phyloP scores from a whole-genome alignment of 2,113 vertebrate genomes.

The Dasypus novemcinctus region DNA sequence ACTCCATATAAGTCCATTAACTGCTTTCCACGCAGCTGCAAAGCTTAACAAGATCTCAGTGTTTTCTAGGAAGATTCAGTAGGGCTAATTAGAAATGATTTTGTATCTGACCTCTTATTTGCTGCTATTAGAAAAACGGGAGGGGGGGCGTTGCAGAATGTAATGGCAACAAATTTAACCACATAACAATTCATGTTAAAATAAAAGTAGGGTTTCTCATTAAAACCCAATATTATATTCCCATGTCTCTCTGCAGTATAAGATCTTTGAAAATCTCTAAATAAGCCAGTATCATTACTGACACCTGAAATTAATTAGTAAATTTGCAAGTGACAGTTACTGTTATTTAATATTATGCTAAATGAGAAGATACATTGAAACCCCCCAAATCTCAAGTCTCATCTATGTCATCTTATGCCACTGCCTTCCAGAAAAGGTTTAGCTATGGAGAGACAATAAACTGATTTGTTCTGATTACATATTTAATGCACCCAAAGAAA shows the following conservation, averaged over 20 bases:
- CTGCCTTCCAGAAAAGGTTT: conserved; percentile 44
- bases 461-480: background rate
- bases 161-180: conserved; percentile 7
- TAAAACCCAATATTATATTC: conserved; percentile 32
- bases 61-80: conserved; percentile 54
- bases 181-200: conserved; percentile 27
- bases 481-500: conserved; percentile 38
- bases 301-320: conserved; percentile 46
- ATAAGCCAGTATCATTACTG: background rate
- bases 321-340: background rate
- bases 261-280: conserved; percentile 22
- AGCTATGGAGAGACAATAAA: background rate
- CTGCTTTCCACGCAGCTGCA: conserved; percentile 60
- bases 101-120: conserved; percentile 56
- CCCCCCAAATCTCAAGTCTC: conserved; percentile 3
- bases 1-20: conserved; percentile 62
- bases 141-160: background rate
- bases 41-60: conserved; percentile 43
- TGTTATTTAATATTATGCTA: conserved; percentile 14
- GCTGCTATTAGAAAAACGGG: conserved; percentile 56
- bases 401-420: background rate
- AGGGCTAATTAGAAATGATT: conserved; percentile 53
- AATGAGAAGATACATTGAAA: background rate
- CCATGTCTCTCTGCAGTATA: background rate
- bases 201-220: conserved; percentile 30